Conservation (phyloP, 2,888 invertebrate species). For the Xanthorhoe designata region DNA sequence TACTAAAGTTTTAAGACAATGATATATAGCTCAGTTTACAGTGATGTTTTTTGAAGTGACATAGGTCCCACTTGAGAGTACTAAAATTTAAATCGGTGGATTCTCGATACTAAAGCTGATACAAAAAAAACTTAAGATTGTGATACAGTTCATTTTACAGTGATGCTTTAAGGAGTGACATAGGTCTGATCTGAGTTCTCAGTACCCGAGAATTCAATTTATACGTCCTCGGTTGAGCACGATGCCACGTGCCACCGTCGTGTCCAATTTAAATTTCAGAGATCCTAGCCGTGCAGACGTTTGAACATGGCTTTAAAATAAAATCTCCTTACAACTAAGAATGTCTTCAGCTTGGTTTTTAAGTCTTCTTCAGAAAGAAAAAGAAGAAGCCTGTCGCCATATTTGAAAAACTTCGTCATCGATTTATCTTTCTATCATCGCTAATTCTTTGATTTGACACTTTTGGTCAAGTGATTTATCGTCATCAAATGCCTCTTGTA, state of each 20-base stretch:
- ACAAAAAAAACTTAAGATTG: neutral
- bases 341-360: slow-evolving; percentile 21
- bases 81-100: neutral
- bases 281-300: slow-evolving; percentile 36
- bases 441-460: too few species aligned
- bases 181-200: slow-evolving; percentile 26
- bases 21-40: too few species aligned
- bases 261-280: slow-evolving; percentile 57
- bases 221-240: slow-evolving; percentile 36
- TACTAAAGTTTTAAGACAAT: too few species aligned
- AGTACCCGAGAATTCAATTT: slow-evolving; percentile 58
- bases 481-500: too few species aligned
- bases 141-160: slow-evolving; percentile 15
- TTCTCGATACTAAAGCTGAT: neutral
- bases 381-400: too few species aligned
- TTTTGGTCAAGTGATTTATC: too few species aligned
- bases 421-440: too few species aligned
- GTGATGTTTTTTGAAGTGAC: too few species aligned
- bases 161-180: slow-evolving; percentile 10
- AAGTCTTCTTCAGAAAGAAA: neutral
- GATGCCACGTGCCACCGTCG: slow-evolving; percentile 47
- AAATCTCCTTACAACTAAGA: slow-evolving; percentile 39
- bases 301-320: slow-evolving; percentile 37
- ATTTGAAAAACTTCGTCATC: too few species aligned
- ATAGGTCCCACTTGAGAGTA: neutral